Evolutionary conservation across 2,113 vertebrate species (phyloP).

Genomic region (Notarius quadriscutis): DNA sequence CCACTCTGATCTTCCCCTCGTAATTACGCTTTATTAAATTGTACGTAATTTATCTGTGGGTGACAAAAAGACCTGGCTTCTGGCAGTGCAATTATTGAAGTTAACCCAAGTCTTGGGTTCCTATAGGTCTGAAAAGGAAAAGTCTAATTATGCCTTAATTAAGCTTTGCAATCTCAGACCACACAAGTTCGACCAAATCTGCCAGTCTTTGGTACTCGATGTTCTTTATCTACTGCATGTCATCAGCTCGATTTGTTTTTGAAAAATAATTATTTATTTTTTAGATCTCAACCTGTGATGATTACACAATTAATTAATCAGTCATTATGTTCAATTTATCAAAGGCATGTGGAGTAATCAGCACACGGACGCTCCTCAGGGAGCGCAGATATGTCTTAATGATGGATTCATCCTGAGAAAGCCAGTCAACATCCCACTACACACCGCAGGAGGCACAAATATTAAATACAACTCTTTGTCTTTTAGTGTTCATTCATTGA

Average conservation of each 20-base stretch:
- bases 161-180: constrained; percentile 57
- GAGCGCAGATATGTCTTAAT: constrained; percentile 35
- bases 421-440: constrained; percentile 35
- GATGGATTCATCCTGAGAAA: constrained; percentile 50
- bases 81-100: constrained; percentile 68
- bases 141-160: constrained; percentile 70
- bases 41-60: constrained; percentile 64
- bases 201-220: constrained; percentile 26
- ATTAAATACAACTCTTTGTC: constrained; percentile 31
- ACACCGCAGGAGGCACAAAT: constrained; percentile 30
- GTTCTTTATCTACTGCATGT: constrained; percentile 1
- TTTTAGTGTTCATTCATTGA: background rate
- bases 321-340: constrained; percentile 46
- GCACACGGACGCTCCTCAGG: constrained; percentile 38
- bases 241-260: background rate
- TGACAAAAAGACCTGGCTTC: constrained; percentile 60
- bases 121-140: constrained; percentile 63
- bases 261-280: background rate
- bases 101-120: constrained; percentile 59
- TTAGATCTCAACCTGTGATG: constrained; percentile 41
- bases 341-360: constrained; percentile 47
- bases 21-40: constrained; percentile 74
- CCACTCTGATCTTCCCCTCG: constrained; percentile 65
- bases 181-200: constrained; percentile 47
- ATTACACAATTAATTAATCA: constrained; percentile 55